A percentile compares a stretch with the other conserved stretches of the same genome.
These are phyloP conservation scores for Austrofundulus limnaeus DNA, from an alignment of 2,113 vertebrate species.

Conservation along the genomic window DNA sequence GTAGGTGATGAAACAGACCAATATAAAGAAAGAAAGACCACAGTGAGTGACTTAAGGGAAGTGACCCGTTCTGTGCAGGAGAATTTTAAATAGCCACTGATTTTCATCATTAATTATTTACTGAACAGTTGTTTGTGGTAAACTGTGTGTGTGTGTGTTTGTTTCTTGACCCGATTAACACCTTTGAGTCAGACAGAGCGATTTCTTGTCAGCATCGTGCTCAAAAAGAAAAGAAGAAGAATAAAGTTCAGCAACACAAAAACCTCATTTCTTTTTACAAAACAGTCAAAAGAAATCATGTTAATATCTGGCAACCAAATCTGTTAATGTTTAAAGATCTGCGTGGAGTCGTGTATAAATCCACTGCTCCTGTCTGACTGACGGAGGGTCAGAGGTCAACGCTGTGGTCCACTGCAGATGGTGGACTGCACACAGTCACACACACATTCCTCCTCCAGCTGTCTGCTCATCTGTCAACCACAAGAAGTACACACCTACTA, in stretches of 20 bases:
- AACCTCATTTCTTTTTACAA: no score
- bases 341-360: no score
- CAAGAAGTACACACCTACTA: conserved; percentile 8
- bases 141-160: conserved; percentile 6
- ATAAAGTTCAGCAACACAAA: no score
- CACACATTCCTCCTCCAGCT: conserved; percentile 16
- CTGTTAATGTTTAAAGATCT: no score
- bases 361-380: not conserved
- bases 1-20: not conserved
- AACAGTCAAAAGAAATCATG: no score
- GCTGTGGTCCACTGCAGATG: not conserved
- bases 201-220: no score
- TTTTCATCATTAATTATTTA: conserved; percentile 7
- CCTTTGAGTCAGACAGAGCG: no score
- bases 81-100: conserved; percentile 21
- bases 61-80: not conserved
- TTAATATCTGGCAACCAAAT: no score
- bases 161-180: not conserved
- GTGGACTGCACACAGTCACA: not conserved
- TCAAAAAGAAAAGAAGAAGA: no score
- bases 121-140: conserved; percentile 1
- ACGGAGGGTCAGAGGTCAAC: not conserved
- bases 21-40: not conserved
- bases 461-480: conserved; percentile 29
- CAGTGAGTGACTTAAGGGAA: conserved; percentile 1